Evolutionary conservation across 2,113 vertebrate species (phyloP).

Genomic region (Prunella himalayana): DNA sequence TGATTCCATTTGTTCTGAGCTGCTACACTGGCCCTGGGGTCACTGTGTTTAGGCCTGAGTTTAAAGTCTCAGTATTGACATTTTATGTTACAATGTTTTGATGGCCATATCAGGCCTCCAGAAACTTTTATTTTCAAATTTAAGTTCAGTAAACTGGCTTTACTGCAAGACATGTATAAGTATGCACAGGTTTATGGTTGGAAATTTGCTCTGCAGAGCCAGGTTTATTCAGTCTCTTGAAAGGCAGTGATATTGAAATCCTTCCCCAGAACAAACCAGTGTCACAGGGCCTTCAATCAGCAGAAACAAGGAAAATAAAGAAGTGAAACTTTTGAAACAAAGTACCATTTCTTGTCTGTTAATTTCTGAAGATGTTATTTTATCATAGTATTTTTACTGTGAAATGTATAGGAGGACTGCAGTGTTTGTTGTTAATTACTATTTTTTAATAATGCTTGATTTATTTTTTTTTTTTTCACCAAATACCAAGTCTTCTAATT

Average conservation of each 20-base stretch:
- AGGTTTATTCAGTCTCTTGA: background rate
- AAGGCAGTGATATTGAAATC: background rate
- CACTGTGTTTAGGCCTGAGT: background rate
- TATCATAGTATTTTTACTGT: background rate
- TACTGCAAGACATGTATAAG: rapidly evolving
- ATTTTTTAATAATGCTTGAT: background rate
- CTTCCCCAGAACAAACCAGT: background rate
- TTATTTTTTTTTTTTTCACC: background rate
- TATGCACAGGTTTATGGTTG: background rate
- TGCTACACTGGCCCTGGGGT: background rate
- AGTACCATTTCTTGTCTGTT: background rate
- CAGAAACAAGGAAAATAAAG: background rate
- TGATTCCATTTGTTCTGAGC: background rate
- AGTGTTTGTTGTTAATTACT: background rate
- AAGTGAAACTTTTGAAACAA: background rate
- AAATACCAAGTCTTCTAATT: background rate
- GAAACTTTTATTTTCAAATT: background rate
- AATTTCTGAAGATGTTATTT: background rate
- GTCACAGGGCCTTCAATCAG: background rate
- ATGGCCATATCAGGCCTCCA: background rate
- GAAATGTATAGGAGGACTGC: background rate
- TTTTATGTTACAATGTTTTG: background rate
- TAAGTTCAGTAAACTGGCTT: background rate
- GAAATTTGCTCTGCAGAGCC: background rate
- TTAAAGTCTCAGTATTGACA: background rate